Percentiles rank a stretch among this genome's conserved stretches.
Evolutionary conservation across 1,140 invertebrate genomes (phyloP).

Genomic region (Heliconius hewitsoni): DNA sequence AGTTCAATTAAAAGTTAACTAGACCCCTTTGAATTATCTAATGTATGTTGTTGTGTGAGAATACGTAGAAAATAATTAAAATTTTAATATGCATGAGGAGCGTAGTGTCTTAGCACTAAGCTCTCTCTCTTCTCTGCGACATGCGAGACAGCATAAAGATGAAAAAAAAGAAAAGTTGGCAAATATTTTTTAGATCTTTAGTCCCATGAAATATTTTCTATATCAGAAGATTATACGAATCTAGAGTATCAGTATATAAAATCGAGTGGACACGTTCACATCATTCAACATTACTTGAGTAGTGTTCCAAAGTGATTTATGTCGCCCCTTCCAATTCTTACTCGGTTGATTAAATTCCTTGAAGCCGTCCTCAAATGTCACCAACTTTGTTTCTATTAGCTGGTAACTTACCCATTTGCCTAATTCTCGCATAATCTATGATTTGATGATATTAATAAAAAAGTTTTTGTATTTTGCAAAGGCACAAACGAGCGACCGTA

Average conservation of each 20-base stretch:
- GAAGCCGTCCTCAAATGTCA: background rate
- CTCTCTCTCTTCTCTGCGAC: no score
- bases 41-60: no score
- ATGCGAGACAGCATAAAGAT: no score
- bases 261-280: background rate
- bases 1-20: conserved; percentile 35
- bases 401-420: background rate
- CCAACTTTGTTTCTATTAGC: background rate
- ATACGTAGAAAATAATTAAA: no score
- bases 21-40: background rate
- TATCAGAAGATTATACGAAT: background rate
- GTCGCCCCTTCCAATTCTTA: background rate
- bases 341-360: background rate
- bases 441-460: no score
- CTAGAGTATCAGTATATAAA: background rate
- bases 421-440: no score
- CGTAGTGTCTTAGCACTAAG: no score
- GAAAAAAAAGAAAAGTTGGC: no score
- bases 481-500: no score
- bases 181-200: no score
- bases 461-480: no score
- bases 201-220: background rate
- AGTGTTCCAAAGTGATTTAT: background rate
- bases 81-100: no score
- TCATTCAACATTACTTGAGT: background rate